phyloP scores from a whole-genome alignment of 2,888 invertebrate species.

The Caenorhabditis japonica region DNA sequence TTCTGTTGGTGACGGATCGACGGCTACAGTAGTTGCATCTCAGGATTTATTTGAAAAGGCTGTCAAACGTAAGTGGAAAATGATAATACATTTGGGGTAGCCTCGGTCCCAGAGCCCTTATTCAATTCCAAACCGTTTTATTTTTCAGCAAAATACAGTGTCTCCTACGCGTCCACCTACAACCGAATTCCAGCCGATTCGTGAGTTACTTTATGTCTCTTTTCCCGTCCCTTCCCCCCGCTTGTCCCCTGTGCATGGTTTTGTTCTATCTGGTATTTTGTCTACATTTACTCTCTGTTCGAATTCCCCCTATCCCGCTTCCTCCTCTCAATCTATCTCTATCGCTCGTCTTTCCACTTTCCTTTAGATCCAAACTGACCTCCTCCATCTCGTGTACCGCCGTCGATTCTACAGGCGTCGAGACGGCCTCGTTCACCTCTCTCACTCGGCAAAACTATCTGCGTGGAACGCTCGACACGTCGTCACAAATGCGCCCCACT shows the following conservation, averaged over 20 bases:
- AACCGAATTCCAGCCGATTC: conserved; percentile 66
- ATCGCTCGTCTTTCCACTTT: conserved; percentile 22
- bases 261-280: conserved; percentile 16
- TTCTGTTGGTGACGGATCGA: conserved; percentile 51
- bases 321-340: conserved; percentile 14
- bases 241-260: conserved; percentile 27
- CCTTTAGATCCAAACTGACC: conserved; percentile 45
- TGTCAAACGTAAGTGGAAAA: conserved; percentile 25
- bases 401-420: conserved; percentile 45
- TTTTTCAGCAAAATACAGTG: conserved; percentile 66
- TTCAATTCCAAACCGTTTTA: neutral
- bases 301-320: conserved; percentile 3
- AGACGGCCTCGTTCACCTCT: conserved; percentile 42
- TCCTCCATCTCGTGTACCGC: conserved; percentile 50
- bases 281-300: conserved; percentile 11
- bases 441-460: conserved; percentile 41
- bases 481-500: conserved; percentile 20
- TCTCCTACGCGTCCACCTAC: conserved; percentile 71
- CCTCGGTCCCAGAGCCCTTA: too few relatives aligned
- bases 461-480: conserved; percentile 20
- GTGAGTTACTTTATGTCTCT: conserved; percentile 53
- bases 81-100: too few relatives aligned
- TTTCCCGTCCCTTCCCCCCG: neutral
- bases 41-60: conserved; percentile 20
- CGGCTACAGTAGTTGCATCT: conserved; percentile 30